Evolutionary conservation across 2,113 vertebrate genomes (phyloP).

Genomic region (Chlorodrepanis virens): DNA sequence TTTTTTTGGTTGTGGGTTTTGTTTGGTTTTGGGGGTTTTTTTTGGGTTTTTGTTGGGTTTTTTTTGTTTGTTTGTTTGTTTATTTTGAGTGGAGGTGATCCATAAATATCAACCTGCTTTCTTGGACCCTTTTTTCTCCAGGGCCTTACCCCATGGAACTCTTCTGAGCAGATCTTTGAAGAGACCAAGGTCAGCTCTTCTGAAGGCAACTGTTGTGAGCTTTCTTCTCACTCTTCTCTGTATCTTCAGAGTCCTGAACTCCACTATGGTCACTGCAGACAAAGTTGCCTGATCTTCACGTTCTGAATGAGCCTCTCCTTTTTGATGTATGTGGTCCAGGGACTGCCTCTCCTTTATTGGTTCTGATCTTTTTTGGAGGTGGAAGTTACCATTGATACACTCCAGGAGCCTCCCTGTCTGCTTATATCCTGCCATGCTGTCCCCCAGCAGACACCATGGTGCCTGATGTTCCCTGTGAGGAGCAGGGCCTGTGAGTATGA

Average conservation of each 20-base stretch:
- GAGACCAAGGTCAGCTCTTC: neutral
- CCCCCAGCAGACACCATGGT: neutral
- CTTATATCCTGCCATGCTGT: neutral
- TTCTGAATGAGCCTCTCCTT: accelerated
- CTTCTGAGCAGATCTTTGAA: neutral
- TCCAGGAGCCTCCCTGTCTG: neutral
- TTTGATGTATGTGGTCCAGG: accelerated
- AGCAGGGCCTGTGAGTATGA: neutral
- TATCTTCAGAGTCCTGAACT: neutral
- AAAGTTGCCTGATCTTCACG: neutral
- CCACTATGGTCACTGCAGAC: neutral
- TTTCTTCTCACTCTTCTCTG: neutral
- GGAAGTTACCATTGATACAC: neutral
- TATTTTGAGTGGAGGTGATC: neutral
- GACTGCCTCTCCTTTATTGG: neutral
- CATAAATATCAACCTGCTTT: neutral
- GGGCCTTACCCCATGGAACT: neutral
- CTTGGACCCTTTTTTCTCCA: neutral
- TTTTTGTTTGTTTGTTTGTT: neutral
- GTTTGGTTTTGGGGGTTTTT: neutral
- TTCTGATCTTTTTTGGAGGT: neutral
- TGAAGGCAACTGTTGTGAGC: neutral
- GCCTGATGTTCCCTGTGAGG: accelerated
- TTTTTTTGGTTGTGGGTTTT: no score
- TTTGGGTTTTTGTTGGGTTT: neutral